A percentile compares a stretch with the other conserved stretches of the same genome.
These are phyloP conservation scores for Phytoseiulus persimilis DNA, from an alignment of 2,888 invertebrate genomes.

Conservation along the genomic window DNA sequence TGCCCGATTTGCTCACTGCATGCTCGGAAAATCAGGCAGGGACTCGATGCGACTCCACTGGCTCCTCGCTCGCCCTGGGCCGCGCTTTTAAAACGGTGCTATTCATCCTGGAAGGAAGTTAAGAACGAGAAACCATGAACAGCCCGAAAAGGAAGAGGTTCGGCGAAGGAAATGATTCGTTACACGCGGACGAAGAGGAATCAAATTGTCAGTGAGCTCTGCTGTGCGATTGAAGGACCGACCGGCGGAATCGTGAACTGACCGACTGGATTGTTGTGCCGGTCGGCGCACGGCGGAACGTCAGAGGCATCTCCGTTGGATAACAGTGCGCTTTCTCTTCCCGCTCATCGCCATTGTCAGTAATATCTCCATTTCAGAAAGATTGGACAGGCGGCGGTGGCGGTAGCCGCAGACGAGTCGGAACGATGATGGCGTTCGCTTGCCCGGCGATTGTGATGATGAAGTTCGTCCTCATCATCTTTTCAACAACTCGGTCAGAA, in stretches of 20 bases:
- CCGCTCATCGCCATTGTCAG: not conserved
- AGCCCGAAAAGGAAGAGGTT: not conserved
- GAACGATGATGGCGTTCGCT: not conserved
- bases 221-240: not conserved
- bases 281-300: not conserved
- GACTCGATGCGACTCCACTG: not conserved
- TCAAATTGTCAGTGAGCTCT: not conserved
- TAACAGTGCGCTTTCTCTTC: not conserved
- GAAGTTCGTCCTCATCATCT: not conserved
- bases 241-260: not conserved
- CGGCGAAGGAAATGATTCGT: not conserved
- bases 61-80: not conserved
- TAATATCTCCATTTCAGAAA: slow-evolving; percentile 5
- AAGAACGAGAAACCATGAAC: not conserved
- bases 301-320: not conserved
- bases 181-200: not conserved
- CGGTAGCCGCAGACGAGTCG: not conserved
- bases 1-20: not conserved
- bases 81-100: not conserved
- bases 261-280: not conserved
- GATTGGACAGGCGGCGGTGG: not conserved
- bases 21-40: not conserved
- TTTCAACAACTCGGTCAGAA: not conserved
- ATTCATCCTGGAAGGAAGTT: not conserved
- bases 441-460: not conserved